Conservation (phyloP, 30 jellyfish, hydroid and myxozoan species). For the Mastigias papua region DNA sequence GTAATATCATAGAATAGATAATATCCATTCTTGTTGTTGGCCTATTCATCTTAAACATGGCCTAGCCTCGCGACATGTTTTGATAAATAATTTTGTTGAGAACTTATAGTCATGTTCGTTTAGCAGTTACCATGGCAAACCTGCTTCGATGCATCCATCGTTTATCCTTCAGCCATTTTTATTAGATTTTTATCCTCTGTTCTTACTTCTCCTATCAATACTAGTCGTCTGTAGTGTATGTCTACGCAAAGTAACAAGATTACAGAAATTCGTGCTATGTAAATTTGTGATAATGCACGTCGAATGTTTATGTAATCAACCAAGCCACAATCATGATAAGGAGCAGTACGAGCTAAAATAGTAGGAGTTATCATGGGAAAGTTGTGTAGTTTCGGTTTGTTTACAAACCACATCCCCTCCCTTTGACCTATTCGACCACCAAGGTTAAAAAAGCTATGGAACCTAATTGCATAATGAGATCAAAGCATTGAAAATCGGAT, state of each 20-base stretch:
- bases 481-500: background rate
- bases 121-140: background rate
- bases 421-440: conserved; percentile 44
- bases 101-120: too few species aligned
- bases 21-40: too few species aligned
- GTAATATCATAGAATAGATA: too few species aligned
- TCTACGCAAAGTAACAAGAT: conserved; percentile 22
- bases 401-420: conserved; percentile 70
- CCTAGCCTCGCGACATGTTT: too few species aligned
- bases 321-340: conserved; percentile 20
- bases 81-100: too few species aligned
- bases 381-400: background rate
- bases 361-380: conserved; percentile 32
- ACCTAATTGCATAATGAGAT: background rate
- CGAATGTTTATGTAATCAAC: conserved; percentile 9
- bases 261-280: background rate
- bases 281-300: background rate
- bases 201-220: background rate
- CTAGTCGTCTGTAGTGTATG: background rate
- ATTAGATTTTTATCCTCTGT: background rate
- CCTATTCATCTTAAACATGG: too few species aligned
- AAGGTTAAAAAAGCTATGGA: background rate
- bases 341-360: background rate
- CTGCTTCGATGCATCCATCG: background rate
- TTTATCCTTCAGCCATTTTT: background rate